phyloP scores from a whole-genome alignment of 1,140 invertebrate species.

The Physella acuta region DNA sequence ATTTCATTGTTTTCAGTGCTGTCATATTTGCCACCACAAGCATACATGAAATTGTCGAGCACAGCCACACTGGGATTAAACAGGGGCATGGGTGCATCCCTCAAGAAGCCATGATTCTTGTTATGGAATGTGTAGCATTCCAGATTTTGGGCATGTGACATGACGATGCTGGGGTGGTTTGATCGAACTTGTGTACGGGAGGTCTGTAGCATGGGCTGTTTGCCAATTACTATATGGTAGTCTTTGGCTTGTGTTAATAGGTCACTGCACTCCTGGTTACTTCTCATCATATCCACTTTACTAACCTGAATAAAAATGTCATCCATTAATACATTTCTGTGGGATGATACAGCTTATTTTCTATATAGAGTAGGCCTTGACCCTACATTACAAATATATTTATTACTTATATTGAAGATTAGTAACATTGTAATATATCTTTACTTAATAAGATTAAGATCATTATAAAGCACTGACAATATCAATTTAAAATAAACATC shows the following conservation, averaged over 20 bases:
- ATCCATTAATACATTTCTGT: too few species aligned
- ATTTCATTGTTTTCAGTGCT: slow-evolving; percentile 57
- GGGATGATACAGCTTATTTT: too few species aligned
- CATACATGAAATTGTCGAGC: slow-evolving; percentile 60
- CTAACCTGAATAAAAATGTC: slow-evolving; percentile 43
- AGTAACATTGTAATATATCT: too few species aligned
- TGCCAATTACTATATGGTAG: slow-evolving; percentile 57
- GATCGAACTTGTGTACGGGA: slow-evolving; percentile 52
- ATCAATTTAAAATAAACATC: too few species aligned
- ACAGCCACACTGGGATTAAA: slow-evolving; percentile 58
- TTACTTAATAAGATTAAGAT: too few species aligned
- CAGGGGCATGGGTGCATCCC: slow-evolving; percentile 51
- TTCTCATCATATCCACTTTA: slow-evolving; percentile 48
- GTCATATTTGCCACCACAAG: slow-evolving; percentile 59
- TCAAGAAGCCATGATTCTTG: slow-evolving; percentile 46
- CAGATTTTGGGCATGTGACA: slow-evolving; percentile 54
- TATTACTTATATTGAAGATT: too few species aligned
- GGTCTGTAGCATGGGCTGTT: slow-evolving; percentile 53
- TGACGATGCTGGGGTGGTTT: slow-evolving; percentile 48
- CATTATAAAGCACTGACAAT: too few species aligned
- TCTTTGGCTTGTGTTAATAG: slow-evolving; percentile 57
- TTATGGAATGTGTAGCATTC: slow-evolving; percentile 51
- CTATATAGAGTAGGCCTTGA: too few species aligned
- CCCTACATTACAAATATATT: too few species aligned
- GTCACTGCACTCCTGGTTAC: slow-evolving; percentile 46